A percentile compares a stretch with the other conserved stretches of the same genome.
These are phyloP conservation scores for Dendrocopos noguchii DNA, from an alignment of 2,113 vertebrate genomes.

Conservation along the genomic window DNA sequence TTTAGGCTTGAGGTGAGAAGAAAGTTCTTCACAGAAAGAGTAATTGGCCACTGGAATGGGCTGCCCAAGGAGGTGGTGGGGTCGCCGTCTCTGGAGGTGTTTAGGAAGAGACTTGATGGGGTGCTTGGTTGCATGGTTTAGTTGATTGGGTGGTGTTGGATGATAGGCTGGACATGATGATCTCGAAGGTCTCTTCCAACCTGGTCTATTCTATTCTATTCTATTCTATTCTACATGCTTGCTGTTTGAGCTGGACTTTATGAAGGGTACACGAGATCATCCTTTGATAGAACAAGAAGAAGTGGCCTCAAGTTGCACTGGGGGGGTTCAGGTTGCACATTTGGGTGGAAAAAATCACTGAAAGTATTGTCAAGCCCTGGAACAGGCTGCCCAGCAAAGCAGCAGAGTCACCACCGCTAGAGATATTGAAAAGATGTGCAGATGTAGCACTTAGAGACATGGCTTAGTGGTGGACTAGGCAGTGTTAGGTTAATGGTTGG, in stretches of 20 bases:
- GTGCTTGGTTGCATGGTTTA: too few relatives aligned
- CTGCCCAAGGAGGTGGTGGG: too few relatives aligned
- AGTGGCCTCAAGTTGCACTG: not conserved
- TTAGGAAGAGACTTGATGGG: too few relatives aligned
- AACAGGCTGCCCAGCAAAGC: not conserved
- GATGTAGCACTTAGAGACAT: not conserved
- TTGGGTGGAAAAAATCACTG: not conserved
- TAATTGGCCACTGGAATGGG: too few relatives aligned
- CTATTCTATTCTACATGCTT: fast-evolving
- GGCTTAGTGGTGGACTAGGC: not conserved
- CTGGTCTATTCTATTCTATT: too few relatives aligned
- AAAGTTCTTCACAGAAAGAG: too few relatives aligned
- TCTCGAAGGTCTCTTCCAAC: too few relatives aligned
- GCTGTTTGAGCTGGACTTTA: not conserved
- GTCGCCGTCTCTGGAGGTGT: too few relatives aligned
- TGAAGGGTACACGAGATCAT: too few relatives aligned
- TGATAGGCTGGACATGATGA: too few relatives aligned
- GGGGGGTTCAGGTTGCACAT: not conserved
- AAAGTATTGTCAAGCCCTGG: not conserved
- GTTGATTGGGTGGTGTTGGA: too few relatives aligned
- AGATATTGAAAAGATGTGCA: not conserved
- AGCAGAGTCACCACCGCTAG: not conserved
- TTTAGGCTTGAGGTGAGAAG: too few relatives aligned
- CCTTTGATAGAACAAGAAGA: not conserved
- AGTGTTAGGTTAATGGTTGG: not conserved